phyloP scores from a whole-genome alignment of 1,140 invertebrate species.

The Drosophila biarmipes region DNA sequence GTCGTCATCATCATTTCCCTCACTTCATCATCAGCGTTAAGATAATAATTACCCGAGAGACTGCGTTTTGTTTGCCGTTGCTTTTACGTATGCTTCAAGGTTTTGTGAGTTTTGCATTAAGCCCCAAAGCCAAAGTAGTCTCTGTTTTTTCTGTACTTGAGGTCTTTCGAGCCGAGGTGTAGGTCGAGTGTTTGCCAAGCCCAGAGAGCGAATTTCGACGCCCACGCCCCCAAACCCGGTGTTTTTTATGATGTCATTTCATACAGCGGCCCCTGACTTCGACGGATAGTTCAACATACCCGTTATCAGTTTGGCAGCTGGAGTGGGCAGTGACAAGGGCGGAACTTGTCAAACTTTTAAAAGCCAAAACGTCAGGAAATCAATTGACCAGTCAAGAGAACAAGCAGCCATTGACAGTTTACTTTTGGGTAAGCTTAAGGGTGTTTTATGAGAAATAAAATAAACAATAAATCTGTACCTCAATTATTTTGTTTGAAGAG shows the following conservation, averaged over 20 bases:
- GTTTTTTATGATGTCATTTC: conserved; percentile 64
- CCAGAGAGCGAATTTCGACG: conserved; percentile 47
- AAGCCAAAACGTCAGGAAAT: not conserved
- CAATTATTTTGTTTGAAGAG: not conserved
- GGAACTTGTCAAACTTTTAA: not conserved
- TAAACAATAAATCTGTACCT: not conserved
- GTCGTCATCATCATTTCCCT: not conserved
- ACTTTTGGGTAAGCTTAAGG: not conserved
- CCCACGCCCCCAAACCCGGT: conserved; percentile 27
- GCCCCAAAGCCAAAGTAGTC: conserved; percentile 47
- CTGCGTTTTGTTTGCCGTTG: conserved; percentile 75
- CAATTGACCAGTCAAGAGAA: not conserved
- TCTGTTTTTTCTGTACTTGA: conserved; percentile 29
- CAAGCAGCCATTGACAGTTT: not conserved
- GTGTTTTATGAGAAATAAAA: not conserved
- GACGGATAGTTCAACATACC: conserved; percentile 60
- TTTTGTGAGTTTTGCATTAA: conserved; percentile 78
- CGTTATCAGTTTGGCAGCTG: conserved; percentile 30
- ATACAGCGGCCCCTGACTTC: conserved; percentile 43
- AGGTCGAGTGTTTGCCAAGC: conserved; percentile 53
- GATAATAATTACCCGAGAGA: conserved; percentile 38
- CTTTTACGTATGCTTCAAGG: conserved; percentile 72
- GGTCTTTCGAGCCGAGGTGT: conserved; percentile 14
- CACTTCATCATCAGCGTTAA: conserved; percentile 4
- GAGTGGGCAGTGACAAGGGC: conserved; percentile 16